These are phyloP conservation scores for Hemiprocne comata DNA, from an alignment of 2,113 vertebrate genomes.

Conservation along the genomic window DNA sequence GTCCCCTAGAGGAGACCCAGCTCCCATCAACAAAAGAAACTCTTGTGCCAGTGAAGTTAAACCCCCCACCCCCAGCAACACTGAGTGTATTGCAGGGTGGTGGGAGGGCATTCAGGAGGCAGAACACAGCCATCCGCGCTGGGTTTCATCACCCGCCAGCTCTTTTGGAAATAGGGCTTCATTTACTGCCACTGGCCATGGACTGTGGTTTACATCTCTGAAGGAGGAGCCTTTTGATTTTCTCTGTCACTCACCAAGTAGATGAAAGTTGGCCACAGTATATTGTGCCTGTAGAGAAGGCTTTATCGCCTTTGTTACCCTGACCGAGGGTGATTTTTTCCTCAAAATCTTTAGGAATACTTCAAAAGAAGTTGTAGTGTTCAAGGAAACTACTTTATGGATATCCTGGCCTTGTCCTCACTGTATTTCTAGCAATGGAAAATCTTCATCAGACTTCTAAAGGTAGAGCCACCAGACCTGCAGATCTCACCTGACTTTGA, in stretches of 20 bases:
- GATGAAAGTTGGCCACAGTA: not conserved
- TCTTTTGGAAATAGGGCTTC: constrained; percentile 11
- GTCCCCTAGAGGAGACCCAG: constrained; percentile 62
- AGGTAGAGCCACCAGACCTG: not conserved
- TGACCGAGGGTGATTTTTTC: not conserved
- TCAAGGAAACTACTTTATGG: not conserved
- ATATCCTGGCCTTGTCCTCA: not conserved
- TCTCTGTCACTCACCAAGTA: not conserved
- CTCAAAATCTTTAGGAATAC: not conserved
- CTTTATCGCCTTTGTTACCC: not conserved
- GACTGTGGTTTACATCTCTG: constrained; percentile 8
- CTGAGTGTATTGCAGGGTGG: not conserved
- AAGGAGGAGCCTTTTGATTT: constrained; percentile 27
- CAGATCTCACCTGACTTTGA: not conserved
- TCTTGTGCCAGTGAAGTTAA: constrained; percentile 13
- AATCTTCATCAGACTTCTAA: not conserved
- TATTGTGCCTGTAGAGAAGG: not conserved
- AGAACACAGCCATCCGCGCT: not conserved
- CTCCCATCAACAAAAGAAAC: constrained; percentile 50
- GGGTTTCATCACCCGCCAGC: constrained; percentile 50
- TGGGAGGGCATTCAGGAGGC: constrained; percentile 42
- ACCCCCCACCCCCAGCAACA: constrained; percentile 29
- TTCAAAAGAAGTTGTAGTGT: not conserved
- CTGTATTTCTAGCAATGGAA: not conserved
- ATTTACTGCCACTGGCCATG: constrained; percentile 37